Conservation (phyloP, 2,113 vertebrate species). For the Platanista minor region DNA sequence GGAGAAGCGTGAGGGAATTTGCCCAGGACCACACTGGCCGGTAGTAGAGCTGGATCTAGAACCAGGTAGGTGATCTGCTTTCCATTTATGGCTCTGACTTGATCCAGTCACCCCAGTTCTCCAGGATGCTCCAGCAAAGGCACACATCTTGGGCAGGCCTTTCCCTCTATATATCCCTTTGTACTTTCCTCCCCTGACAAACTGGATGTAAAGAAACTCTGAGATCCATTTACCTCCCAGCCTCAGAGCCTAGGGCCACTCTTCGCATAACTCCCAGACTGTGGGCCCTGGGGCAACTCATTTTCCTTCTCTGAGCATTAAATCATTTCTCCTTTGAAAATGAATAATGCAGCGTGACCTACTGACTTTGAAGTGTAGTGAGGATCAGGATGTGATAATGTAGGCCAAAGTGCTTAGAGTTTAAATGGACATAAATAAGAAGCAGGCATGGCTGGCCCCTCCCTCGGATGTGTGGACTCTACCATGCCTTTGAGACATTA, state of each 20-base stretch:
- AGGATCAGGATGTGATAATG: not conserved
- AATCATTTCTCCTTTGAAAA: not conserved
- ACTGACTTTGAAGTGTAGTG: not conserved
- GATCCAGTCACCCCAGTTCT: not conserved
- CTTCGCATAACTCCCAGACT: not conserved
- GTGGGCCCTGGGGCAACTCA: not conserved
- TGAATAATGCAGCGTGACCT: not conserved
- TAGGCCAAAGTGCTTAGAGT: not conserved
- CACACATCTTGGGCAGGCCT: fast-evolving
- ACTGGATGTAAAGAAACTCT: not conserved
- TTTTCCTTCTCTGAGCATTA: not conserved
- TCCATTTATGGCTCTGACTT: not conserved
- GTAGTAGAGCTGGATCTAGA: not conserved
- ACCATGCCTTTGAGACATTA: not conserved
- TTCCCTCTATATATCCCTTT: too few relatives aligned
- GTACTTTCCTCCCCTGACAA: not conserved
- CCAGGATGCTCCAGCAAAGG: not conserved
- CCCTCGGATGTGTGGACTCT: not conserved
- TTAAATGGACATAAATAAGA: not conserved
- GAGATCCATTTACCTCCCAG: not conserved
- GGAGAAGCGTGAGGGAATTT: not conserved
- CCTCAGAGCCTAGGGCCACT: not conserved
- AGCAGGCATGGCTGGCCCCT: not conserved
- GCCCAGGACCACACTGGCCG: too few relatives aligned
- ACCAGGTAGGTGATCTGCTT: not conserved